Conservation (phyloP, 2,797 vertebrate genomes). For the Masticophis lateralis region DNA sequence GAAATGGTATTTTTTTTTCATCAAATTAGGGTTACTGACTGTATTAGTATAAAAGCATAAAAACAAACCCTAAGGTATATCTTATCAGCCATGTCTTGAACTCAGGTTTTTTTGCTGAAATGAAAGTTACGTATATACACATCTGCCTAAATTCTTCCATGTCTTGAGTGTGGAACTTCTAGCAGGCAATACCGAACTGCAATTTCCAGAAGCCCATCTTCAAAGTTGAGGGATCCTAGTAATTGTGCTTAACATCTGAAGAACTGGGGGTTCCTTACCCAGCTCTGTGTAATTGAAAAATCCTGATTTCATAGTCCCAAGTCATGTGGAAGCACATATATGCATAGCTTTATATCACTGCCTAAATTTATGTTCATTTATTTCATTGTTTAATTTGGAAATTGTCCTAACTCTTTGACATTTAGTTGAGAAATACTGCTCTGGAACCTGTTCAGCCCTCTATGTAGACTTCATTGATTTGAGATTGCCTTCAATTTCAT, state of each 20-base stretch:
- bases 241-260: neutral
- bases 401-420: neutral
- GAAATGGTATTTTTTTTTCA: neutral
- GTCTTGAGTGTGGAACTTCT: neutral
- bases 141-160: neutral
- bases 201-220: neutral
- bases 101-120: neutral
- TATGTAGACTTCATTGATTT: neutral
- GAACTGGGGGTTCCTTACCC: neutral
- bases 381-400: neutral
- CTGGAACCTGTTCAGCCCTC: neutral
- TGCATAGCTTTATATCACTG: neutral
- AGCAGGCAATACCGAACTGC: neutral
- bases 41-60: neutral
- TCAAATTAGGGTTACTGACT: neutral
- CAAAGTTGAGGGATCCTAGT: neutral
- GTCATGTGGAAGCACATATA: neutral
- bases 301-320: neutral
- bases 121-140: neutral
- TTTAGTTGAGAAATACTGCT: neutral
- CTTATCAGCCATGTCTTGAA: neutral
- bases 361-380: neutral
- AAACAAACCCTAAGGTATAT: neutral
- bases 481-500: neutral
- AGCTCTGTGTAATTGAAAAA: neutral